Percentiles rank a stretch among this genome's conserved stretches.
phyloP scores from a whole-genome alignment of 2,888 invertebrate genomes.

The Cantharis flavilabris region DNA sequence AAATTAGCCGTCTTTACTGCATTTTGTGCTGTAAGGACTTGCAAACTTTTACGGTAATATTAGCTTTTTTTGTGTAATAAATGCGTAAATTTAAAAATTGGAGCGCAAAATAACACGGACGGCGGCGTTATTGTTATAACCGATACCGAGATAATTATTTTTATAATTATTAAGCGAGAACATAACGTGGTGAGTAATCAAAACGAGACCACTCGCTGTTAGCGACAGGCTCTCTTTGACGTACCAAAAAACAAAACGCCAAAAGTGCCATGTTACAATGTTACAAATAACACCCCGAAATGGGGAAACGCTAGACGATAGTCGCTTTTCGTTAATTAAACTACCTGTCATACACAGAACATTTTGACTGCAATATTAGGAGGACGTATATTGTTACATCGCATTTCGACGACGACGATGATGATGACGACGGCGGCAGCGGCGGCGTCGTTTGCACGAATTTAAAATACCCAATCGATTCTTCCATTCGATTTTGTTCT shows the following conservation, averaged over 20 bases:
- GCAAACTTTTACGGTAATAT: background rate
- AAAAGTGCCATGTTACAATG: conserved; percentile 38
- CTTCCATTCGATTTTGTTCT: background rate
- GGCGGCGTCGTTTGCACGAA: background rate
- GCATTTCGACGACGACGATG: background rate
- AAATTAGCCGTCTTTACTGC: conserved; percentile 42
- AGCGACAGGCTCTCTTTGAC: conserved; percentile 38
- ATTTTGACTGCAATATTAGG: conserved; percentile 1
- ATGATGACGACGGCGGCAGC: no score
- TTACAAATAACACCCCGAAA: conserved; percentile 14
- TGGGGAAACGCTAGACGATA: conserved; percentile 7
- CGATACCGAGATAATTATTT: conserved; percentile 46
- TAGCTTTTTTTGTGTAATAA: background rate
- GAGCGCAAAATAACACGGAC: background rate
- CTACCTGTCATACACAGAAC: background rate
- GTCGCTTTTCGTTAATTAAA: conserved; percentile 10
- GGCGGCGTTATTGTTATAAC: conserved; percentile 32
- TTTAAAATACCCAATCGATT: background rate
- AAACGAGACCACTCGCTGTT: conserved; percentile 31
- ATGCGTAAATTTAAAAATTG: background rate
- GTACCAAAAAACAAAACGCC: conserved; percentile 36
- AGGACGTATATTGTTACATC: background rate
- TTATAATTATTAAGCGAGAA: conserved; percentile 46
- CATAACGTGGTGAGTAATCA: conserved; percentile 42
- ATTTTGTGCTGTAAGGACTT: conserved; percentile 8